These are phyloP conservation scores for Nasonia oneida DNA, from an alignment of 2,888 invertebrate genomes.

Conservation along the genomic window DNA sequence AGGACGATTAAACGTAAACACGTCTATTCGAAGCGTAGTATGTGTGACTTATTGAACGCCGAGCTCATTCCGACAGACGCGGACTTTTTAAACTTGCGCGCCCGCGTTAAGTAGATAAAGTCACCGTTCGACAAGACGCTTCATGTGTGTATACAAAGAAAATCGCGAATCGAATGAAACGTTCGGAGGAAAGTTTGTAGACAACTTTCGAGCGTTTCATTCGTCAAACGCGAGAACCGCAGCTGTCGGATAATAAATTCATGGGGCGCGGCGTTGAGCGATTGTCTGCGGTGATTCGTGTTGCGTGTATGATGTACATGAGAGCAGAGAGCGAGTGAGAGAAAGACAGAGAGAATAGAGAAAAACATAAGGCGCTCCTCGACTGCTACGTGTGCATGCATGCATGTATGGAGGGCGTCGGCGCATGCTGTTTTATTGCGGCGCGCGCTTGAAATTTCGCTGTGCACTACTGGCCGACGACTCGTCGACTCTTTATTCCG, in stretches of 20 bases:
- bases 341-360: constrained; percentile 10
- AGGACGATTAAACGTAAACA: neutral
- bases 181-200: neutral
- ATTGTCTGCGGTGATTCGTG: neutral
- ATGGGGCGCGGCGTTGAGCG: neutral
- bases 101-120: neutral
- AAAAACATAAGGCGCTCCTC: constrained; percentile 69
- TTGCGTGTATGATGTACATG: neutral
- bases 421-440: constrained; percentile 64
- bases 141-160: neutral
- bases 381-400: constrained; percentile 71
- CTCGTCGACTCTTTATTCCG: neutral
- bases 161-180: neutral
- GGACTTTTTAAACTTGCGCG: neutral
- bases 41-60: too few relatives aligned
- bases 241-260: neutral
- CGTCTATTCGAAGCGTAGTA: neutral
- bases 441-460: constrained; percentile 8
- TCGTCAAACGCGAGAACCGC: neutral
- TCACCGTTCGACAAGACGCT: neutral
- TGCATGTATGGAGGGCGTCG: constrained; percentile 57
- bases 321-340: constrained; percentile 18
- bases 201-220: neutral
- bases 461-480: neutral
- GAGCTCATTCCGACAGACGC: neutral